Base-by-base conservation (phyloP, 2,113 vertebrate genomes). In the Zosterops japonicus region DNA sequence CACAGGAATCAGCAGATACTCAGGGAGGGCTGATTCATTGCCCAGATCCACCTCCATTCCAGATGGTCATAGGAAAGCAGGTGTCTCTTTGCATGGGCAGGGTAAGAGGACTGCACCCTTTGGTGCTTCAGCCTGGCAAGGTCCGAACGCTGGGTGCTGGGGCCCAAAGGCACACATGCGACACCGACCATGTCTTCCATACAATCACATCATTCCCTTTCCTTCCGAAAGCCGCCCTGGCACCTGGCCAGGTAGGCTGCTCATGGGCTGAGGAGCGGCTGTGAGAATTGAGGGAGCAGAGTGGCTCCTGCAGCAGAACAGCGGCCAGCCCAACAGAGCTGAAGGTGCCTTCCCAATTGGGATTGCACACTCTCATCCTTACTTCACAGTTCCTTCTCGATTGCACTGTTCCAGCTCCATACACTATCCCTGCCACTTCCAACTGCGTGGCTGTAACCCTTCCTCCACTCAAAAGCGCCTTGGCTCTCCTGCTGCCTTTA, bases 371-470 rank as follows among this genome's bases (percentile, higher is more conserved):
- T 60, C 75, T n/a, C 5, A 42, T n/a, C 47, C 64, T 56, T 60
- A 77, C 47, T 31, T 59, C 23, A 5, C 1, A 0, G 10, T 25
- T 52, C 80, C 72, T 74, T 85, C 79, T 70, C 10, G 1, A 49
- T n/a, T 11, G 1, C 6, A 52, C 60, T 36, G 35, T 72, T 91
- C 59, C 42, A 21, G 83, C 64, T 92, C 61, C 9, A 4, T 36
- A 47, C 5, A 6, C 50, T 46, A 49, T 13, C 42, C 61, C 67
- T 57, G 60, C 64, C 25, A 42, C 31, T 29, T 57, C 46, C 0
- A 4, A 9, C 36, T 2, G 5, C 0, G 0, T 6, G 14, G 74
- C 63, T 6, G 3, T 3, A 6, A 41, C 61, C 33, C 6, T 77
- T 46, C 31, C 59, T 75, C 33, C 2, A 2, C 29, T 79, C 52